Base-by-base conservation (phyloP, 2,797 vertebrate species). In the Mus minutoides region DNA sequence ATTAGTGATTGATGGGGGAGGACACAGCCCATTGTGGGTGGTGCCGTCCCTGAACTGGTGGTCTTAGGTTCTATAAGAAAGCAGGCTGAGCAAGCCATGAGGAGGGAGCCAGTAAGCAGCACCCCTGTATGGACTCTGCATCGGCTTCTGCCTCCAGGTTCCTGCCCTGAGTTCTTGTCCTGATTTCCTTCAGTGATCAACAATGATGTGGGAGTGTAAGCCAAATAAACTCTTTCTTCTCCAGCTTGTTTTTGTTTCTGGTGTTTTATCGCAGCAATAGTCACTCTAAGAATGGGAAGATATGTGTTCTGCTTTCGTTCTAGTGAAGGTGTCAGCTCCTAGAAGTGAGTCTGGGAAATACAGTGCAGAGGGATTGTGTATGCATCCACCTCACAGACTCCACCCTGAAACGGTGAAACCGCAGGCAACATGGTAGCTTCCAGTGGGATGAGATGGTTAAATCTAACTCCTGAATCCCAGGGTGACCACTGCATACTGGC, bases 361-460 rank as follows among this genome's bases (percentile, higher is more conserved):
- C 43, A 34, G 84, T 29, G 78, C 64, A 93, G 69, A 62, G 67
- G 67, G 29, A 54, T 0, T 16, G 54, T 11, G 0, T 56, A 21
- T 17, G 24, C 62, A 75, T 14, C 29, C 43, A 8, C 8, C 16
- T 5, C 14, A 19, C 4, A 34, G 0, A 22, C 29, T 0, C 4
- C 7, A 64, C 22, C 21, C 26, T n/a, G 62, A 56, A 64, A 60
- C 24, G 21, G 26, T 19, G 37, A 58, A 22, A 75, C 54, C 69
- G 31, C 69, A 76, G 54, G 19, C 26, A 24, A 14, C 34, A 16
- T 22, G 14, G 12, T 9, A 22, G 43, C 14, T 12, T 26, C 40
- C 37, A 1, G 4, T 14, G 54, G 17, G 14, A 26, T 37, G 13
- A 9, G 46, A 56, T 22, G 54, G 54, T 21, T 85, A 54, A 26